phyloP scores from a whole-genome alignment of 2,797 vertebrate species.

The Scomberomorus guttatus region DNA sequence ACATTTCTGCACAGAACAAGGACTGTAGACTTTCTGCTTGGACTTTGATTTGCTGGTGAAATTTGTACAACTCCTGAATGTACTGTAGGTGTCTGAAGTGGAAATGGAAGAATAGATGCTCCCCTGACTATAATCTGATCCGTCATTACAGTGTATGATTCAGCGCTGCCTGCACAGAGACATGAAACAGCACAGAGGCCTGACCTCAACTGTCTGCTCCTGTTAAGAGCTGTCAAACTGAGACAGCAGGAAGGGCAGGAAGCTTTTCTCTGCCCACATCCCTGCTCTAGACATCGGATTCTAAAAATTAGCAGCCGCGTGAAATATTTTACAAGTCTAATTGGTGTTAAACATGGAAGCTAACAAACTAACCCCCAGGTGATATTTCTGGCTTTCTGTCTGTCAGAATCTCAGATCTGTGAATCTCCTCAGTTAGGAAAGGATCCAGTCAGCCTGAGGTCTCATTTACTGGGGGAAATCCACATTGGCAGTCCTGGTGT shows the following conservation, averaged over 20 bases:
- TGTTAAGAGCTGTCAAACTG: slow-evolving; percentile 29
- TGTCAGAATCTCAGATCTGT: not conserved
- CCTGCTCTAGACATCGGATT: not conserved
- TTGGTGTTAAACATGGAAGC: not conserved
- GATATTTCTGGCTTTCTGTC: not conserved
- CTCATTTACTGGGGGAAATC: not conserved
- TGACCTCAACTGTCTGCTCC: slow-evolving; percentile 41
- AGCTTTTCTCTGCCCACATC: not conserved
- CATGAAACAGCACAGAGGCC: slow-evolving; percentile 2
- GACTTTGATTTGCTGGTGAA: too few relatives aligned
- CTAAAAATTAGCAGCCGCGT: not conserved
- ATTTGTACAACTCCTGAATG: not conserved
- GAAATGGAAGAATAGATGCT: slow-evolving; percentile 3
- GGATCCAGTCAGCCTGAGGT: not conserved
- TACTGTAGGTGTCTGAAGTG: not conserved
- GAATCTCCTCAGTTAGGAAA: not conserved
- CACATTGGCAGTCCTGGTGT: too few relatives aligned
- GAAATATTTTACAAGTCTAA: not conserved
- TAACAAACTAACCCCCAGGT: not conserved
- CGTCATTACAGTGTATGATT: not conserved
- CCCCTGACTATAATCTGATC: slow-evolving; percentile 4
- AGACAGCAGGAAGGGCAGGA: slow-evolving; percentile 1
- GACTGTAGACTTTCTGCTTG: too few relatives aligned
- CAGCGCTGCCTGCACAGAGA: not conserved
- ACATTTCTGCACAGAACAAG: too few relatives aligned